Percentiles rank a stretch among this genome's conserved stretches.
Evolutionary conservation across 2,113 vertebrate species (phyloP).

Genomic region (Burhinus oedicnemus): DNA sequence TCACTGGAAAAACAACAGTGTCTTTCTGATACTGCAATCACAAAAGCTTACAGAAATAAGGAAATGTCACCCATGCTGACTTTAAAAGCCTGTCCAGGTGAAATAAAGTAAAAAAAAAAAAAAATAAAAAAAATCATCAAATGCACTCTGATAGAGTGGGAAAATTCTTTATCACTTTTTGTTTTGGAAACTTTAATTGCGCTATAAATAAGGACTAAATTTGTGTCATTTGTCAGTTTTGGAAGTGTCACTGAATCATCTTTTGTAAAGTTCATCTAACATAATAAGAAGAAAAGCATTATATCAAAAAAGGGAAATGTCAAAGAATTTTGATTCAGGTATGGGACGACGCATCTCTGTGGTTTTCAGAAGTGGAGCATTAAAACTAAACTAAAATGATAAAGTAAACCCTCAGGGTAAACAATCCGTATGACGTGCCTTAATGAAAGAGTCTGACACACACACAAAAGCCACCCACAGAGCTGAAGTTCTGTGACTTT

Average conservation of each 20-base stretch:
- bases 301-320: background rate
- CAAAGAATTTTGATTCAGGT: background rate
- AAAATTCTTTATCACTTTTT: background rate
- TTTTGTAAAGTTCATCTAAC: background rate
- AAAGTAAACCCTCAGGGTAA: background rate
- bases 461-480: background rate
- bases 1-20: background rate
- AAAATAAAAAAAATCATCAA: background rate
- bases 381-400: background rate
- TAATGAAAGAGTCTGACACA: background rate
- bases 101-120: background rate
- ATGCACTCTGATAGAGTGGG: background rate
- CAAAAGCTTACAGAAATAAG: background rate
- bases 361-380: background rate
- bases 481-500: background rate
- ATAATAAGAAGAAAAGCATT: background rate
- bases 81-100: background rate
- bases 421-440: accelerated
- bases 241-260: background rate
- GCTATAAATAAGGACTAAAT: background rate
- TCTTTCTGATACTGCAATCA: background rate
- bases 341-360: background rate
- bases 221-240: background rate
- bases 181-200: background rate
- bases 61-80: background rate